Conservation (phyloP, 2,888 invertebrate genomes). For the Xanthia icteritia region DNA sequence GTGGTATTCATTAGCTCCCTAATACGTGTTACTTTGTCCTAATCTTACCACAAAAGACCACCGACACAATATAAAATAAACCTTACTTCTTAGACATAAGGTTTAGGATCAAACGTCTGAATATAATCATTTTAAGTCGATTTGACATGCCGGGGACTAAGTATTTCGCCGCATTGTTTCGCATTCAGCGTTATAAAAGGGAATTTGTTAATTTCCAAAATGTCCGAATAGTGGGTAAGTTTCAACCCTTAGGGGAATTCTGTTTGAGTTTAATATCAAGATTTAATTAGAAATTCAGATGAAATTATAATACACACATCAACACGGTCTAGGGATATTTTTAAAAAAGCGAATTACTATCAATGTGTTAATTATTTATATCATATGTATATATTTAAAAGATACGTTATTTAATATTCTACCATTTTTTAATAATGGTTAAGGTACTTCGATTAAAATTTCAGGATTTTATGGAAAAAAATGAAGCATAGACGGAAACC, state of each 20-base stretch:
- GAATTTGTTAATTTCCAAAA: slow-evolving; percentile 83
- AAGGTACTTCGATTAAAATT: no score
- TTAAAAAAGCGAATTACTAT: no score
- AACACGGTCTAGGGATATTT: no score
- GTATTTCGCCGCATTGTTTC: slow-evolving; percentile 84
- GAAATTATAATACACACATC: slow-evolving; percentile 9
- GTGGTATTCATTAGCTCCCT: slow-evolving; percentile 87
- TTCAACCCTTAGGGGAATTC: slow-evolving; percentile 61
- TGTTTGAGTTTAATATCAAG: slow-evolving; percentile 57
- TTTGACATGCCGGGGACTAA: slow-evolving; percentile 80
- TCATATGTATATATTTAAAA: no score
- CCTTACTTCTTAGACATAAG: slow-evolving; percentile 58
- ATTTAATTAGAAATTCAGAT: slow-evolving; percentile 49
- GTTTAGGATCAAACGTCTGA: slow-evolving; percentile 54
- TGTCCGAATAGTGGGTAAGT: slow-evolving; percentile 76
- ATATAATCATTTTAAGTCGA: slow-evolving; percentile 78
- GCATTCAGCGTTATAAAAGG: slow-evolving; percentile 79
- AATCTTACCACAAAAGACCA: slow-evolving; percentile 82
- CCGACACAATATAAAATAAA: slow-evolving; percentile 62
- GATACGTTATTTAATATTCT: no score
- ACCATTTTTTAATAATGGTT: no score
- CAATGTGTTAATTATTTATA: no score
- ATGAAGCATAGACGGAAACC: no score
- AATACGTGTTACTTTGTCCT: slow-evolving; percentile 88
- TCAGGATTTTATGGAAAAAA: no score